Evolutionary conservation across 2,113 vertebrate genomes (phyloP).

Genomic region (Diadophis punctatus): DNA sequence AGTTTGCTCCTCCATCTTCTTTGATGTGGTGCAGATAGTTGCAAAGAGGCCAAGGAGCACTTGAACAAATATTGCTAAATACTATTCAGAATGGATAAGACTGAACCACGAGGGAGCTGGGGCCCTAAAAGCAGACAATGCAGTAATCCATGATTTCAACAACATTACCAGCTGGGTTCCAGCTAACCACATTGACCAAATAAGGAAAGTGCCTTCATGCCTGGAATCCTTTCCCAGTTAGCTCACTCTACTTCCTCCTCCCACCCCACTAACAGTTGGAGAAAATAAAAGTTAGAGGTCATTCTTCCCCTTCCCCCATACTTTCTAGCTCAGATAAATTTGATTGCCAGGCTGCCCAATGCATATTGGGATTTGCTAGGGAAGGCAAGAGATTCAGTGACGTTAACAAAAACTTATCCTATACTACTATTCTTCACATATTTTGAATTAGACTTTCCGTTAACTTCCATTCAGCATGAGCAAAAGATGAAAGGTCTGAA

Average conservation of each 20-base stretch:
- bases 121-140: constrained; percentile 62
- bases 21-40: constrained; percentile 47
- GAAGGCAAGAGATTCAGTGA: constrained; percentile 16
- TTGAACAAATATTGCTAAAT: constrained; percentile 56
- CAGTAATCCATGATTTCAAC: constrained; percentile 75
- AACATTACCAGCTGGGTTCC: constrained; percentile 73
- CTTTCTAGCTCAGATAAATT: constrained; percentile 61
- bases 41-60: constrained; percentile 51
- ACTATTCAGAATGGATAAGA: constrained; percentile 48
- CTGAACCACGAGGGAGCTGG: constrained; percentile 60
- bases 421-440: neutral
- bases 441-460: neutral
- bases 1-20: constrained; percentile 48
- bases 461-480: neutral
- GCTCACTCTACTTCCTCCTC: constrained; percentile 63
- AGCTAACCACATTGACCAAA: constrained; percentile 79
- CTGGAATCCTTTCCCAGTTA: constrained; percentile 77
- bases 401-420: neutral
- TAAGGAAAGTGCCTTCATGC: constrained; percentile 77
- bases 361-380: constrained; percentile 35
- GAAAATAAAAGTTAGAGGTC: constrained; percentile 72
- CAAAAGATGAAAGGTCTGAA: neutral
- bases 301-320: constrained; percentile 25
- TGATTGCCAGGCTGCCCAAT: constrained; percentile 64
- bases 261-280: constrained; percentile 55